Evolutionary conservation across 2,888 invertebrate genomes (phyloP).

Genomic region (Trisateles emortualis): DNA sequence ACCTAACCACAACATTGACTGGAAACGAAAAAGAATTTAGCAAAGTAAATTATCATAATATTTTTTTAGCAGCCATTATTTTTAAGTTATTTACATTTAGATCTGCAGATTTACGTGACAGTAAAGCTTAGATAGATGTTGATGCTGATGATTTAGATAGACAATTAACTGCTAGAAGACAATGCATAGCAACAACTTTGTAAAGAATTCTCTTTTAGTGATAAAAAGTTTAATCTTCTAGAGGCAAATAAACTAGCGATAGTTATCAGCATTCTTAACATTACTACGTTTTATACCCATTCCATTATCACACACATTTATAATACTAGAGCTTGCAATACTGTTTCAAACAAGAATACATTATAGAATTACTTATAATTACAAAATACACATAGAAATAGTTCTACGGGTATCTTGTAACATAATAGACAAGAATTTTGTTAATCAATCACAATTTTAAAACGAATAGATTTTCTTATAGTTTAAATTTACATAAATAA

Average conservation of each 20-base stretch:
- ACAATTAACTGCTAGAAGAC: constrained; percentile 44
- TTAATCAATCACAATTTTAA: constrained; percentile 22
- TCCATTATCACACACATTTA: constrained; percentile 30
- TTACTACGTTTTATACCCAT: constrained; percentile 31
- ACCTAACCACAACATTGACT: constrained; percentile 82
- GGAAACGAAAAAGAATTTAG: constrained; percentile 76
- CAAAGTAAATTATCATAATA: constrained; percentile 72
- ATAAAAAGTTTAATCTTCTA: constrained; percentile 33
- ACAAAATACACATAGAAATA: constrained; percentile 19
- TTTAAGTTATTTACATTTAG: constrained; percentile 70
- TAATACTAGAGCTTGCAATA: constrained; percentile 6
- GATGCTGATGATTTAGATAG: constrained; percentile 37
- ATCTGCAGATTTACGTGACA: constrained; percentile 58
- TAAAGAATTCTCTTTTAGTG: constrained; percentile 23
- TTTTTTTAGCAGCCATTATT: constrained; percentile 64
- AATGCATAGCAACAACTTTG: constrained; percentile 45
- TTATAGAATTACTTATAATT: constrained; percentile 6
- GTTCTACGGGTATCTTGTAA: constrained; percentile 14
- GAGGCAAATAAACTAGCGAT: constrained; percentile 46
- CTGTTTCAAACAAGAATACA: constrained; percentile 1
- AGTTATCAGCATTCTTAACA: constrained; percentile 33
- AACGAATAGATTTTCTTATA: constrained; percentile 20
- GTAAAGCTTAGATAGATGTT: constrained; percentile 69
- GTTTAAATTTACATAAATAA: constrained; percentile 27
- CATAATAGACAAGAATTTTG: constrained; percentile 1